phyloP scores from a whole-genome alignment of 2,113 vertebrate genomes.

The Pyrgilauda ruficollis region DNA sequence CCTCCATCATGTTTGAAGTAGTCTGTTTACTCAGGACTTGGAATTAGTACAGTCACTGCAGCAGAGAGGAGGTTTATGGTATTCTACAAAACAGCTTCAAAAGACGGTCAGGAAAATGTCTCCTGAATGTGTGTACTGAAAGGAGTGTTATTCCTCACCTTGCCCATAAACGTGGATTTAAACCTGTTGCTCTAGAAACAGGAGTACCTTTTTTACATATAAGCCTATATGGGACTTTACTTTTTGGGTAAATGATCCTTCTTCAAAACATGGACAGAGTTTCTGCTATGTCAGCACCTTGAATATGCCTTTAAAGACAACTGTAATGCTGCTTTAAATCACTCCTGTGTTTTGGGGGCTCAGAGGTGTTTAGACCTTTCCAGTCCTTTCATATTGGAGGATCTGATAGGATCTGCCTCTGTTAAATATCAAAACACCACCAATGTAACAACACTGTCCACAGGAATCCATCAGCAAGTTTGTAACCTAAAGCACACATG shows the following conservation, averaged over 20 bases:
- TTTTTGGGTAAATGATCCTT: background rate
- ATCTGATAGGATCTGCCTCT: background rate
- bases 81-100: conserved; percentile 1
- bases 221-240: background rate
- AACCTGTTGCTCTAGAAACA: conserved; percentile 17
- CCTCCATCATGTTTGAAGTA: conserved; percentile 50
- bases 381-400: background rate
- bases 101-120: background rate
- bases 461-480: background rate
- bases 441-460: background rate
- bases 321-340: background rate
- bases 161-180: conserved; percentile 30
- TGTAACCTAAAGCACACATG: background rate
- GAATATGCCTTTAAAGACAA: background rate
- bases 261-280: background rate
- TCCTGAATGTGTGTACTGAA: conserved; percentile 29
- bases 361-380: background rate
- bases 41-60: conserved; percentile 49
- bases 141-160: conserved; percentile 31
- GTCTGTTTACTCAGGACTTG: conserved; percentile 50
- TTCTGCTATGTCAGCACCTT: background rate
- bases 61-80: conserved; percentile 26
- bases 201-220: background rate
- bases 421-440: background rate
- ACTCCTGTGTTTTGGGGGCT: background rate